Base-by-base conservation (phyloP, 1,140 invertebrate species). In the Diachasmimorpha longicaudata region DNA sequence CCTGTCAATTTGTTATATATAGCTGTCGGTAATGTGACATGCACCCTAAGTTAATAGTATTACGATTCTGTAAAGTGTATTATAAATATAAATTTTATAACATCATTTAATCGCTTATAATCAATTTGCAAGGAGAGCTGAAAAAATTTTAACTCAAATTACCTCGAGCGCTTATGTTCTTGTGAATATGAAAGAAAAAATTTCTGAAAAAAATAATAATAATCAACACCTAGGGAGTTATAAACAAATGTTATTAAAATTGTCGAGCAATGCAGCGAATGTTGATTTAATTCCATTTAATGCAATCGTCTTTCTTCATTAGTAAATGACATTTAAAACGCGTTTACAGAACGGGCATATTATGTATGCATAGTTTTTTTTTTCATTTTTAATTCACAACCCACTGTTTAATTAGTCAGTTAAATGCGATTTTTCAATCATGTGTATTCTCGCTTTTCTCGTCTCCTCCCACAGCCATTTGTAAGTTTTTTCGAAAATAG, bases 21-120 rank as follows among this genome's bases (percentile, higher is more conserved):
- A 87, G 82, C 82, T 85, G 80, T 83, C 81, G 82, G 82, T 88
- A 84, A 83, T 87, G 82, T 85, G 85, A 84, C 82, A 86, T 84
- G 86, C 87, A 85, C 84, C 80, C 85, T 87, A 87, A 88, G 87
- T 88, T 87, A 83, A 85, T 85, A 82, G 85, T 88, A 87, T 88
- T 89, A 86, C 82, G 82, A 87, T 88, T 84, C 84, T 88, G 87
- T 89, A 89, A 89, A 89, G 87, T 89, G 88, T 89, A 89, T 88
- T 87, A 88, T 89, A 89, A 87, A 88, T 87, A 88, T 87, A 88
- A 88, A 88, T 89, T 88, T 88, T 89, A 87, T 89, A 88, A 87
- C 84, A 88, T 88, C 87, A 86, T 87, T 86, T 74, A 77, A 70
- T 69, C 66, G 67, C 71, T 77, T 78, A 70, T 69, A 36, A 66